A percentile compares a stretch with the other conserved stretches of the same genome.
phyloP scores from a whole-genome alignment of 2,888 invertebrate species.

The Melanotus villosus region DNA sequence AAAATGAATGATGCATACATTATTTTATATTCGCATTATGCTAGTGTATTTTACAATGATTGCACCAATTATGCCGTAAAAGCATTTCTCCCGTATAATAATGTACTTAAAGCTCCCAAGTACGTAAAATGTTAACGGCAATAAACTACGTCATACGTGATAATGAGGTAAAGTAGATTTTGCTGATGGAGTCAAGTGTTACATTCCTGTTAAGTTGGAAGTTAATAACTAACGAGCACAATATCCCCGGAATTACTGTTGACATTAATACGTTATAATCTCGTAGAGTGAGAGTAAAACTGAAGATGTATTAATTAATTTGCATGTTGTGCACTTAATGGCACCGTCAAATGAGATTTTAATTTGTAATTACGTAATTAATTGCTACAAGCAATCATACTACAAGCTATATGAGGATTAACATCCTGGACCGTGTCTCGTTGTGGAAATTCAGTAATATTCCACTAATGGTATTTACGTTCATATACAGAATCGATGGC shows the following conservation, averaged over 20 bases:
- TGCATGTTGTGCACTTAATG: constrained; percentile 24
- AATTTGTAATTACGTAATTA: constrained; percentile 34
- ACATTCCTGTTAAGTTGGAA: constrained; percentile 22
- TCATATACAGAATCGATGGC: neutral
- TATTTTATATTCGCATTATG: constrained; percentile 22
- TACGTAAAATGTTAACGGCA: constrained; percentile 30
- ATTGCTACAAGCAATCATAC: constrained; percentile 35
- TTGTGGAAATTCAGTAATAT: constrained; percentile 27
- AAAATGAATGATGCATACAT: constrained; percentile 32
- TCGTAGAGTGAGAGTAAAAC: constrained; percentile 19
- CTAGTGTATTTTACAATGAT: constrained; percentile 31
- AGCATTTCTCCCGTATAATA: constrained; percentile 29
- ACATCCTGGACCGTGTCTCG: neutral
- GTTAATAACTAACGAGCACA: constrained; percentile 23
- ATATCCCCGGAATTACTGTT: constrained; percentile 20
- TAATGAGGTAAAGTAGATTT: constrained; percentile 21
- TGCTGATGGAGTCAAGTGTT: constrained; percentile 24
- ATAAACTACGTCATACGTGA: constrained; percentile 18
- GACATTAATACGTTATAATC: constrained; percentile 20
- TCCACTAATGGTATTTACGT: constrained; percentile 23
- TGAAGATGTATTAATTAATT: constrained; percentile 28
- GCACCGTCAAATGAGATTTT: constrained; percentile 28
- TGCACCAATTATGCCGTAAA: constrained; percentile 34
- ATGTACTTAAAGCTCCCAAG: constrained; percentile 27
- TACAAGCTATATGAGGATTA: constrained; percentile 7